Evolutionary conservation across 1,140 invertebrate species (phyloP).

Genomic region (Cotesia typhae): DNA sequence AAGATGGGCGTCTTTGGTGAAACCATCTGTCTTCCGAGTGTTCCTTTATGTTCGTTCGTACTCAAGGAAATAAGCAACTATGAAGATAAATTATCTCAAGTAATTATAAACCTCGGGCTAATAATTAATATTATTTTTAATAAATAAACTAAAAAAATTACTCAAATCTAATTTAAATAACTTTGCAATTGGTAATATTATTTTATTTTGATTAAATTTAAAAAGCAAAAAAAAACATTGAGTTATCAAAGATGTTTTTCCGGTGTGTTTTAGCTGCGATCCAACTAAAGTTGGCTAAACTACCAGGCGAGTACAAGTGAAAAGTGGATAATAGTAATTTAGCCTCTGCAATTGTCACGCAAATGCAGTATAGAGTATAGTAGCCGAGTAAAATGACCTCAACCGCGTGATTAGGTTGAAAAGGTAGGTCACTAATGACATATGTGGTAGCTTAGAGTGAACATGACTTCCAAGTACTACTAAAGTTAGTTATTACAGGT

Average conservation of each 20-base stretch:
- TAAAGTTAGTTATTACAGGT: too few relatives aligned
- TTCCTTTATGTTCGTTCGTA: constrained; percentile 19
- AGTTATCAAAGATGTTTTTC: too few relatives aligned
- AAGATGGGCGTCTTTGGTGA: constrained; percentile 1
- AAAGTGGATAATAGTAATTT: too few relatives aligned
- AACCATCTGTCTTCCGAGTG: constrained; percentile 26
- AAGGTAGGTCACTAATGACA: not conserved
- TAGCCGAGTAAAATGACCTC: not conserved
- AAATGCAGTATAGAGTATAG: not conserved
- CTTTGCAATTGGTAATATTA: too few relatives aligned
- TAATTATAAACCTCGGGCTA: constrained; percentile 19
- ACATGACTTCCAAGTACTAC: too few relatives aligned
- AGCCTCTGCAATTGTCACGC: too few relatives aligned
- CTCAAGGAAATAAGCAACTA: not conserved
- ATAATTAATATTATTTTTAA: too few relatives aligned
- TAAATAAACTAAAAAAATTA: too few relatives aligned
- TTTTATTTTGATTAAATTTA: too few relatives aligned
- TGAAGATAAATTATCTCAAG: constrained; percentile 38
- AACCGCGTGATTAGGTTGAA: constrained; percentile 6
- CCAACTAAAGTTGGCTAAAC: not conserved
- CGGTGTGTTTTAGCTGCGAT: not conserved
- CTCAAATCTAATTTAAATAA: too few relatives aligned
- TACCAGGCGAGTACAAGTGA: too few relatives aligned
- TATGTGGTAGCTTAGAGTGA: not conserved
- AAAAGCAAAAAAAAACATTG: too few relatives aligned